Conservation (phyloP, 2,113 vertebrate species). For the Cyanoderma ruficeps region DNA sequence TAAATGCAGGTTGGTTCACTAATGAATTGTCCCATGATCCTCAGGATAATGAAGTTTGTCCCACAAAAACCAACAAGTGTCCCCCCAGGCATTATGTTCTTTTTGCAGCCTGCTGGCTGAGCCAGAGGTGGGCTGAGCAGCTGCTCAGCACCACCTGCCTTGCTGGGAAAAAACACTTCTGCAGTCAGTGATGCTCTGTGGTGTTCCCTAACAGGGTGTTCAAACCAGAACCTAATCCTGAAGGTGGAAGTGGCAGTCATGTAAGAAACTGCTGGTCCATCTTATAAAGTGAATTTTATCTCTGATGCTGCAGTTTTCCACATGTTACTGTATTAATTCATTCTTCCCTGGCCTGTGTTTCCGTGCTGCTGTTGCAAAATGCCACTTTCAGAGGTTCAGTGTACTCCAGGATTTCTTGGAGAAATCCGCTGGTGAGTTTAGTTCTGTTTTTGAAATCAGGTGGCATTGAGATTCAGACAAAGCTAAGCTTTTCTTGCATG, state of each 20-base stretch:
- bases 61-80: neutral
- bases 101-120: neutral
- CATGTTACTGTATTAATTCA: fast-evolving
- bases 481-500: neutral
- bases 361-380: neutral
- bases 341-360: neutral
- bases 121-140: neutral
- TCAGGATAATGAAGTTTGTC: neutral
- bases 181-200: neutral
- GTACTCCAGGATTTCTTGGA: neutral
- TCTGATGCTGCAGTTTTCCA: neutral
- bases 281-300: neutral
- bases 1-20: neutral
- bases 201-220: neutral
- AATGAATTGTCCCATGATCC: neutral
- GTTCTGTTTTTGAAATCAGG: neutral
- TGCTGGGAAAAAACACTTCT: neutral
- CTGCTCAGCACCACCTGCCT: neutral
- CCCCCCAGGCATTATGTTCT: fast-evolving
- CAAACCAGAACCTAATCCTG: neutral
- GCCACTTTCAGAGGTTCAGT: neutral
- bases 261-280: neutral
- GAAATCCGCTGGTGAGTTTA: neutral
- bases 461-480: neutral
- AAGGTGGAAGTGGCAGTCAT: neutral